Percentiles rank a stretch among this genome's conserved stretches.
These are phyloP conservation scores for Remorina albescens DNA, from an alignment of 2,797 vertebrate species.

Conservation along the genomic window DNA sequence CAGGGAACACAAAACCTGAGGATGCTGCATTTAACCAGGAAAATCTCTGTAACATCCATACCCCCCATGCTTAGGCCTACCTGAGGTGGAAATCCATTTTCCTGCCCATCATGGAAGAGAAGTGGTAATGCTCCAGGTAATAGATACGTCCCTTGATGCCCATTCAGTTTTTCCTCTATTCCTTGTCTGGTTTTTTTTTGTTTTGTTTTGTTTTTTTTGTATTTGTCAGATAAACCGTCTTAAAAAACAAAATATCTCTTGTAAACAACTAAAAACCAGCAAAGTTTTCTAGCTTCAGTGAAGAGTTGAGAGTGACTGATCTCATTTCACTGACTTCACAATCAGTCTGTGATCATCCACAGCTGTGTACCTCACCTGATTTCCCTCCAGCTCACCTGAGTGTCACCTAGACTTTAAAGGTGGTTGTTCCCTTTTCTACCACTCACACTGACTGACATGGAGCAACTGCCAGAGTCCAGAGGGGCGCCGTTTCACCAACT, in stretches of 20 bases:
- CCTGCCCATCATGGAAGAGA: not conserved
- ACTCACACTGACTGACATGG: not conserved
- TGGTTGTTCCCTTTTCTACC: conserved; percentile 14
- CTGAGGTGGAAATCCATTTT: not conserved
- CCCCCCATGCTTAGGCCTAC: too few species aligned
- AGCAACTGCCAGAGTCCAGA: not conserved
- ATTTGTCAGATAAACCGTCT: too few species aligned
- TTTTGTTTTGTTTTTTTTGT: not conserved
- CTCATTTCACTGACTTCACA: not conserved
- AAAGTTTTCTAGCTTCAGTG: not conserved
- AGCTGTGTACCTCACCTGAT: not conserved
- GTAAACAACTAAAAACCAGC: too few species aligned
- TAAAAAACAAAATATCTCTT: not conserved
- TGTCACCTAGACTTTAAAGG: not conserved
- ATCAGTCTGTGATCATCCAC: not conserved
- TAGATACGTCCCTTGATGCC: conserved; percentile 11
- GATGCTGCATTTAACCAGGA: not conserved
- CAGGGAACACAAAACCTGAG: not conserved
- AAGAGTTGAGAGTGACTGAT: not conserved
- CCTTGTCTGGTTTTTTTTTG: not conserved
- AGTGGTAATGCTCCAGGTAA: conserved; percentile 13
- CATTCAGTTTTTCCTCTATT: too few species aligned
- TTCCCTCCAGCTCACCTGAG: not conserved
- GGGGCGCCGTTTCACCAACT: conserved; percentile 47
- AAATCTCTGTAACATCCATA: not conserved